phyloP scores from a whole-genome alignment of 2,888 invertebrate species.

The Cephus runcator region DNA sequence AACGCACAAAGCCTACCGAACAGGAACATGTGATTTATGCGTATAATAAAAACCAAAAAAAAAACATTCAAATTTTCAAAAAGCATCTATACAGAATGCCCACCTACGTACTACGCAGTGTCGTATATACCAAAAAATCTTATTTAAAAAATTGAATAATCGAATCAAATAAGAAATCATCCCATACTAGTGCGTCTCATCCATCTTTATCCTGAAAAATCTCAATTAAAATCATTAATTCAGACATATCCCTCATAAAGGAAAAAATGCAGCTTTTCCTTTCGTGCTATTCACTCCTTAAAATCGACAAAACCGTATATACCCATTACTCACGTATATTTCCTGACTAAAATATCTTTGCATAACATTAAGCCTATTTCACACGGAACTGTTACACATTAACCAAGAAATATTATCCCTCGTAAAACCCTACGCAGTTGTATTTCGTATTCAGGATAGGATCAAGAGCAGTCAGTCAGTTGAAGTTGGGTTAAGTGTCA shows the following conservation, averaged over 20 bases:
- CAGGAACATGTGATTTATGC: background rate
- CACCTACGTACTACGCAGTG: background rate
- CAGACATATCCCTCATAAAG: background rate
- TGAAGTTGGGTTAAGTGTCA: background rate
- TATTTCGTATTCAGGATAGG: background rate
- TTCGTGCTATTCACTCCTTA: background rate
- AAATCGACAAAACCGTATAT: background rate
- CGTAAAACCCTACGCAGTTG: background rate
- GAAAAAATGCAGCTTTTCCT: background rate
- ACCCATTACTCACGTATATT: background rate
- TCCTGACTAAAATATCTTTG: background rate
- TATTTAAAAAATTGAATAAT: background rate
- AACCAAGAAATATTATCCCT: background rate
- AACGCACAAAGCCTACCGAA: background rate
- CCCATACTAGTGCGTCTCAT: background rate
- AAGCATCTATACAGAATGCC: background rate
- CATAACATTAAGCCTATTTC: background rate
- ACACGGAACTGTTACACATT: background rate
- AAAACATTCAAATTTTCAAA: too few species aligned
- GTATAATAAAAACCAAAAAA: background rate
- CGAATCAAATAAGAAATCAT: background rate
- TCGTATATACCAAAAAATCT: background rate
- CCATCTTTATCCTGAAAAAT: background rate
- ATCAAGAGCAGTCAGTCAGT: background rate
- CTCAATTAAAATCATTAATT: background rate